Percentiles rank a stretch among this genome's conserved stretches.
Evolutionary conservation across 2,888 invertebrate genomes (phyloP).

Genomic region (Leistus spinibarbis): DNA sequence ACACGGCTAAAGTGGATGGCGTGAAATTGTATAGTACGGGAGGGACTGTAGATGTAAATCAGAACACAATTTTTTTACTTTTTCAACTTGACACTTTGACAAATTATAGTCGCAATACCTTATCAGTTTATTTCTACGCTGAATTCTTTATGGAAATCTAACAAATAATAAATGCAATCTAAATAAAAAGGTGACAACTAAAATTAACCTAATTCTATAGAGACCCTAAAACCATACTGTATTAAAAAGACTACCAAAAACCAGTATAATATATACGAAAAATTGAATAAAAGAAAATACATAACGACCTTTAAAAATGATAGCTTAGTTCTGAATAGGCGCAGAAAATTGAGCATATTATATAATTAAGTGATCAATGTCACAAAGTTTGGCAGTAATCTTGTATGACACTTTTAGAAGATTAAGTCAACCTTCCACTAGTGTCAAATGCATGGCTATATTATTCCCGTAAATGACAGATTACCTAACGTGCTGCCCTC

Average conservation of each 20-base stretch:
- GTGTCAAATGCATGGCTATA: not conserved
- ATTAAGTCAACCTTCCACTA: not conserved
- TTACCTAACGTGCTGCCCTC: not conserved
- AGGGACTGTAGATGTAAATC: too few species aligned
- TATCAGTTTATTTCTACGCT: constrained; percentile 18
- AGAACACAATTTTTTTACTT: too few species aligned
- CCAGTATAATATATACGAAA: too few species aligned
- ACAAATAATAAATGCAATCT: not conserved
- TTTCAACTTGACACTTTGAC: constrained; percentile 25
- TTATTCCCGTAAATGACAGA: not conserved
- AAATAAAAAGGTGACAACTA: too few species aligned
- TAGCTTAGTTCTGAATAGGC: too few species aligned
- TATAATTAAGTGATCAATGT: not conserved
- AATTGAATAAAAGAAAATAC: too few species aligned
- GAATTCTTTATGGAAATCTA: too few species aligned
- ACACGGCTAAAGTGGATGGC: constrained; percentile 10
- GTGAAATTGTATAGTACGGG: constrained; percentile 13
- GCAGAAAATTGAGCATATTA: too few species aligned
- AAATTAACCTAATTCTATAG: too few species aligned
- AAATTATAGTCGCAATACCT: constrained; percentile 21
- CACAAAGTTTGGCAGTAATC: not conserved
- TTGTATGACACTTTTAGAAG: not conserved
- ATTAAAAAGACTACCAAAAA: too few species aligned
- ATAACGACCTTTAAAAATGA: too few species aligned
- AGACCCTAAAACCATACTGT: too few species aligned